Conservation (phyloP, 1,140 invertebrate genomes). For the Saccostrea cuccullata region DNA sequence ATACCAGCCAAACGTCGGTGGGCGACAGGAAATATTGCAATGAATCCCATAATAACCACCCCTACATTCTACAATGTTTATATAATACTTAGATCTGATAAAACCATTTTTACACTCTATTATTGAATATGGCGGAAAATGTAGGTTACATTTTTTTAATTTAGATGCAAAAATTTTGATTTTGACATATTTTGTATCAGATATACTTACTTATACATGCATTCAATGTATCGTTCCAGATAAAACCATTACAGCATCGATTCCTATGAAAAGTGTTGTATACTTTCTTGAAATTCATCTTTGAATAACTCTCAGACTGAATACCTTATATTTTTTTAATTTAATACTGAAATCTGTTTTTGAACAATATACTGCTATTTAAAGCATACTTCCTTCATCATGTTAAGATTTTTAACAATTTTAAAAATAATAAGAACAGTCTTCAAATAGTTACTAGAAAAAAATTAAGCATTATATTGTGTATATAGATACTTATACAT, state of each 20-base stretch:
- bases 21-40: background rate
- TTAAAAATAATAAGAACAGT: too few species aligned
- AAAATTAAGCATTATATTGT: too few species aligned
- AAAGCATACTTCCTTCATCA: too few species aligned
- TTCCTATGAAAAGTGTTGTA: background rate
- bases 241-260: background rate
- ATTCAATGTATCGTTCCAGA: background rate
- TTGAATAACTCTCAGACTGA: background rate
- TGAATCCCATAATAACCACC: background rate
- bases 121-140: background rate
- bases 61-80: background rate
- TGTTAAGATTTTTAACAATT: too few species aligned
- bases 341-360: too few species aligned
- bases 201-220: background rate
- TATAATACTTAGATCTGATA: background rate
- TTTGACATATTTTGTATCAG: background rate
- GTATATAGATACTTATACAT: too few species aligned
- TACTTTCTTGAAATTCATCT: background rate
- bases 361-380: too few species aligned
- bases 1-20: background rate
- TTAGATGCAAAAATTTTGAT: background rate
- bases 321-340: background rate
- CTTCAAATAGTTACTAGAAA: too few species aligned
- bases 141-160: background rate
- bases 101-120: background rate